Evolutionary conservation across 2,888 invertebrate species (phyloP), one percentile per base, ranked within the genome.

Genomic region (Drosophila quinaria): DNA sequence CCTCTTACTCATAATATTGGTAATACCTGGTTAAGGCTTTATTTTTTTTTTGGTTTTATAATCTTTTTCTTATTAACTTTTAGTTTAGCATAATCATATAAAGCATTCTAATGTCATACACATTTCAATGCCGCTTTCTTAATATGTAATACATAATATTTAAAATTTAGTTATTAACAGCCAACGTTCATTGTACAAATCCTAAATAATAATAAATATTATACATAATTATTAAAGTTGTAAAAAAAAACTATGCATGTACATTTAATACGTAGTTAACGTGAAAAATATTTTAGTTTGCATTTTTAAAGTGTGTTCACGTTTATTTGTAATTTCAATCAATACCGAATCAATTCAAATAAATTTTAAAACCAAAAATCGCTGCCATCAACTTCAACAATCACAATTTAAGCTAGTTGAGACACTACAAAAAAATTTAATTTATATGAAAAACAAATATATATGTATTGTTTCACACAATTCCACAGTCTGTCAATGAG

Each of bases 321-420:
- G 41, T 78, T 46, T 50, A 42, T 25, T 68, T 52, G 31, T 68
- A 25, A 54, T 70, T 46, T 67, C 17, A 25, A 54, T 51, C 41
- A 51, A 44, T 58, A 55, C 70, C 65, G 6, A 66, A 56, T 55
- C 52, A 39, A 63, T 25, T 58, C 5, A 35, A 63, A 25, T 39
- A n/a, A 47, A 62, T 25, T 4, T 31, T 13, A 15, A 25, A 42
- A 19, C 8, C 51, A 49, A 47, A 46, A 63, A 50, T 61, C 63
- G 59, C 74, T 80, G 70, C 59, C 85, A 85, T 78, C 73, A 67
- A 79, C 70, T 22, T 22, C 66, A 47, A 67, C 65, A 74, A 66
- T 15, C 47, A 65, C 35, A 62, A 66, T 61, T 68, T 74, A 47
- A 74, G 92, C 92, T 91, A 90, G 91, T 91, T 92, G 92, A 92